A percentile compares a stretch with the other conserved stretches of the same genome.
Conservation (phyloP, 2,888 invertebrate genomes). For the Cancer borealis region DNA sequence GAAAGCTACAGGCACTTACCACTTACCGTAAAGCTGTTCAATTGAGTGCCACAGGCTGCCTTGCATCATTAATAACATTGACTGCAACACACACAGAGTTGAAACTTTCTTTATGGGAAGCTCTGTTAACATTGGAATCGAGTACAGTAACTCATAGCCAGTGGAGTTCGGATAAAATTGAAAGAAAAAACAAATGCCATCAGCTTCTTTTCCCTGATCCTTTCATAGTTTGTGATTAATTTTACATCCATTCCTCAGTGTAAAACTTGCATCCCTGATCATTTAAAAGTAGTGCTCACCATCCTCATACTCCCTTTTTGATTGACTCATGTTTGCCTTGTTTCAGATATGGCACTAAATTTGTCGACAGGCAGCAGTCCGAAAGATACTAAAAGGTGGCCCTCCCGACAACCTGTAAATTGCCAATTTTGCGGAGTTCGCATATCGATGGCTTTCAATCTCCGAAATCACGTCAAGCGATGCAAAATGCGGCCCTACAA, state of each 20-base stretch:
- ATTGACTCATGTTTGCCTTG: constrained; percentile 75
- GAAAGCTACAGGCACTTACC: constrained; percentile 47
- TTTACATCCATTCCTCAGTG: constrained; percentile 53
- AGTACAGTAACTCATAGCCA: constrained; percentile 49
- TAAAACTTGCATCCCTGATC: constrained; percentile 65
- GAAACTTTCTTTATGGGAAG: neutral
- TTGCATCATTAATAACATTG: constrained; percentile 13
- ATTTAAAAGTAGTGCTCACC: constrained; percentile 65
- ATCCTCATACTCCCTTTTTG: constrained; percentile 67
- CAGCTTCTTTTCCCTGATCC: constrained; percentile 53
- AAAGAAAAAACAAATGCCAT: constrained; percentile 47
- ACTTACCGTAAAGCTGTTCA: neutral
- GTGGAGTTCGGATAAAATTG: constrained; percentile 33
- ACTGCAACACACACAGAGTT: constrained; percentile 3
- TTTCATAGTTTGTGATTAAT: constrained; percentile 52
- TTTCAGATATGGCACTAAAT: constrained; percentile 77
- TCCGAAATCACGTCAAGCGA: constrained; percentile 77
- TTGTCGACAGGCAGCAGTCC: constrained; percentile 76
- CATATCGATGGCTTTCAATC: constrained; percentile 77
- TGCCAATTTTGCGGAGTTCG: constrained; percentile 77
- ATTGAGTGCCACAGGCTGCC: constrained; percentile 51
- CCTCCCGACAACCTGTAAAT: constrained; percentile 77
- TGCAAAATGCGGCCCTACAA: constrained; percentile 77
- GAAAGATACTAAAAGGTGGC: constrained; percentile 77
- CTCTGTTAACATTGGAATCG: neutral